Evolutionary conservation across 92 coral and sea anemone genomes (phyloP).

Genomic region (Porites rus): DNA sequence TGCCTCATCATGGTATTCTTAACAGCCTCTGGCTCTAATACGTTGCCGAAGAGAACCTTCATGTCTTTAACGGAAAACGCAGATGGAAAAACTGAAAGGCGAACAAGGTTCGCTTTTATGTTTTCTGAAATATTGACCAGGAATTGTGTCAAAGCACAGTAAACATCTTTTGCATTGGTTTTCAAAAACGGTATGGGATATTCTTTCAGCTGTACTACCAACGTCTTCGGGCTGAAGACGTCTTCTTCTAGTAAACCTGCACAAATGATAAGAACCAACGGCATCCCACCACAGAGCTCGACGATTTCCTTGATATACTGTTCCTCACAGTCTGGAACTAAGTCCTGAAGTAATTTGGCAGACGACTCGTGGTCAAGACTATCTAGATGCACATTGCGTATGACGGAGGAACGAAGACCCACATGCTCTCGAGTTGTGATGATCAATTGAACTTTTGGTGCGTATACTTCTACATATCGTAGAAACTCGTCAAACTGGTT

Average conservation of each 20-base stretch:
- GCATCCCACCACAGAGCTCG: neutral
- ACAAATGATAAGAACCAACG: no score
- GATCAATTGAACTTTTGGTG: neutral
- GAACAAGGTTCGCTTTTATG: neutral
- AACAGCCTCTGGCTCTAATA: neutral
- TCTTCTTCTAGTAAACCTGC: no score
- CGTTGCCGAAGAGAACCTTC: neutral
- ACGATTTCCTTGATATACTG: neutral
- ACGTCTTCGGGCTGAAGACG: neutral
- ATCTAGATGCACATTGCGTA: neutral
- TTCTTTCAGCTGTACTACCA: neutral
- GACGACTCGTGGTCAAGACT: slow-evolving; percentile 1
- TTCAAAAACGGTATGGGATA: neutral
- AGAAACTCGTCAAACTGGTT: neutral
- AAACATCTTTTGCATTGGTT: neutral
- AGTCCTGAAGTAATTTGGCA: neutral
- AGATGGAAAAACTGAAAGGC: slow-evolving; percentile 7
- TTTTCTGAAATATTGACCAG: neutral
- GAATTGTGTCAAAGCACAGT: neutral
- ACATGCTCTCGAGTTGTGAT: slow-evolving; percentile 28
- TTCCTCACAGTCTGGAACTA: neutral
- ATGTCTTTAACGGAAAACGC: neutral
- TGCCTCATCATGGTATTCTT: neutral
- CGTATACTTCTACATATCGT: neutral
- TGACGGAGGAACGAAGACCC: neutral